A percentile compares a stretch with the other conserved stretches of the same genome.
Evolutionary conservation across 2,888 invertebrate species (phyloP).

Genomic region (Ormyrus thymus): DNA sequence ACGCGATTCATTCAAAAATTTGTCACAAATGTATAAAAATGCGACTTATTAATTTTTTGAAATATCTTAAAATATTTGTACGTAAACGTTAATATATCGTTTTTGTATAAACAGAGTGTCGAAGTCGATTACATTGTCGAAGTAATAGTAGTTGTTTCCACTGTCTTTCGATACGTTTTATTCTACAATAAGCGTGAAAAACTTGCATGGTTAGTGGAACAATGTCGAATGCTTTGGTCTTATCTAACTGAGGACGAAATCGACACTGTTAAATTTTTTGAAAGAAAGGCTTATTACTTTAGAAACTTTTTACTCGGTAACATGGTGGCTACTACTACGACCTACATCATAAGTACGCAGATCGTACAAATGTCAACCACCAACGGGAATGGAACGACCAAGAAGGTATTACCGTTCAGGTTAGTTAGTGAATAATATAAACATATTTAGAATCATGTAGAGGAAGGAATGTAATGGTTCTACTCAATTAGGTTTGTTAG

Average conservation of each 20-base stretch:
- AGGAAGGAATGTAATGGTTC: too few species aligned
- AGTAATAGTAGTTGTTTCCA: too few species aligned
- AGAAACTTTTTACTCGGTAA: not conserved
- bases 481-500: too few species aligned
- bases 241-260: not conserved
- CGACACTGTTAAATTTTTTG: not conserved
- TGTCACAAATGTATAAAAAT: too few species aligned
- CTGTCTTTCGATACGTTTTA: conserved; percentile 4
- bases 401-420: conserved; percentile 1
- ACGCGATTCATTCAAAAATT: too few species aligned
- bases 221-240: conserved; percentile 22
- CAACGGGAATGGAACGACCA: not conserved
- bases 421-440: not conserved
- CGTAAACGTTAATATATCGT: too few species aligned
- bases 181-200: not conserved
- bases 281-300: conserved; percentile 14
- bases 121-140: too few species aligned
- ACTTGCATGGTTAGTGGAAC: not conserved
- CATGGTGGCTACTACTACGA: not conserved
- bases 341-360: not conserved
- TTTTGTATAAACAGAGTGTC: too few species aligned
- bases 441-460: too few species aligned
- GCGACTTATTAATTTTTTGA: too few species aligned
- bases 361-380: not conserved
- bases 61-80: too few species aligned